Evolutionary conservation across 1,140 invertebrate species (phyloP).

Genomic region (Drosophila aff.): DNA sequence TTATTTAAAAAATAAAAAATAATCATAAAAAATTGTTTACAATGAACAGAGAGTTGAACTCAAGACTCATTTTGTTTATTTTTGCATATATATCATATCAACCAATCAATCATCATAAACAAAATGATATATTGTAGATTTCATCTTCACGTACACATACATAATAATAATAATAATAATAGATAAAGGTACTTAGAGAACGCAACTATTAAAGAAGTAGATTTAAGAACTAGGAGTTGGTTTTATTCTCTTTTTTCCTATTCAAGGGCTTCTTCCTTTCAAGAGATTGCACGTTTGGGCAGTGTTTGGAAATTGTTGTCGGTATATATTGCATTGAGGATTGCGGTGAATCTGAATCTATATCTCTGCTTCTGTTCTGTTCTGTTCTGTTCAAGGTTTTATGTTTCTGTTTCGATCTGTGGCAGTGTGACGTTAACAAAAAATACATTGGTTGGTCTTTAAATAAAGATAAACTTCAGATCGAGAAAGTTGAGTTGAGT

Average conservation of each 20-base stretch:
- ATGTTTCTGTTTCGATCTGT: constrained; percentile 39
- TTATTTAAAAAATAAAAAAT: constrained; percentile 83
- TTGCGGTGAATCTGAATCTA: constrained; percentile 38
- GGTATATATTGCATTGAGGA: constrained; percentile 65
- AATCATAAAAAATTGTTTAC: constrained; percentile 81
- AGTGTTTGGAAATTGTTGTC: constrained; percentile 77
- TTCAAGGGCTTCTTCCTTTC: constrained; percentile 55
- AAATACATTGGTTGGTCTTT: constrained; percentile 37
- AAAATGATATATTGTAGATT: constrained; percentile 61
- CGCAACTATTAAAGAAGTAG: constrained; percentile 72
- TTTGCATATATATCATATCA: constrained; percentile 51
- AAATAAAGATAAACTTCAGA: constrained; percentile 37
- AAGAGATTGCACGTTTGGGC: constrained; percentile 81
- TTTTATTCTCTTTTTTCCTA: constrained; percentile 42
- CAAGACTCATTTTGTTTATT: constrained; percentile 75
- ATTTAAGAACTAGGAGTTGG: constrained; percentile 78
- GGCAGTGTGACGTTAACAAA: constrained; percentile 69
- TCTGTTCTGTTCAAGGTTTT: constrained; percentile 6
- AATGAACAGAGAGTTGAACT: constrained; percentile 82
- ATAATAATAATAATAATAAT: constrained; percentile 52
- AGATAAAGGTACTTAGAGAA: constrained; percentile 83
- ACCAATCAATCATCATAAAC: constrained; percentile 58
- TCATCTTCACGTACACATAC: constrained; percentile 62
- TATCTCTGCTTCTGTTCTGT: constrained; percentile 30
- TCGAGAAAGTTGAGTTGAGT: constrained; percentile 21